Conservation (phyloP, 35 echinoderm and acorn worm genomes). For the Anneissia japonica region DNA sequence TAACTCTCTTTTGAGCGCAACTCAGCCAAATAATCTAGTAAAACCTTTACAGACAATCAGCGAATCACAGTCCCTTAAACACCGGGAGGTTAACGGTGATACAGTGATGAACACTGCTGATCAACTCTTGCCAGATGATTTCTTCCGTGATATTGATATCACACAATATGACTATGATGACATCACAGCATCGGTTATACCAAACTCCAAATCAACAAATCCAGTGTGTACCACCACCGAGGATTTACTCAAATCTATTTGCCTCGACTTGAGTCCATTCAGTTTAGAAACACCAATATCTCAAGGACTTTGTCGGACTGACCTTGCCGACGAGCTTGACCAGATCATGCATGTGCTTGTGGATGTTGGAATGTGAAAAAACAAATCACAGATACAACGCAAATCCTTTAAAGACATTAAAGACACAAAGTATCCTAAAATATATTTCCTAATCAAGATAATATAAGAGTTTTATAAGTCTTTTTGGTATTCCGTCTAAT, state of each 20-base stretch:
- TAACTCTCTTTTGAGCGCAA: neutral
- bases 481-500: neutral
- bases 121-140: slow-evolving; percentile 50
- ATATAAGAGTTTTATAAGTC: neutral
- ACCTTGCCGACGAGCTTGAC: slow-evolving; percentile 69
- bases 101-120: slow-evolving; percentile 38
- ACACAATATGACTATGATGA: slow-evolving; percentile 75
- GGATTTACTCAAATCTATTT: slow-evolving; percentile 49
- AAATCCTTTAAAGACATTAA: neutral
- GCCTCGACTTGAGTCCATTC: slow-evolving; percentile 21
- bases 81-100: slow-evolving; percentile 4
- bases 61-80: slow-evolving; percentile 2
- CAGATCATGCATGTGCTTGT: slow-evolving; percentile 85
- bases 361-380: slow-evolving; percentile 81
- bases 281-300: slow-evolving; percentile 14
- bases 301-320: slow-evolving; percentile 62
- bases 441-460: neutral
- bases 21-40: neutral
- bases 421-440: neutral
- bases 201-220: slow-evolving; percentile 21
- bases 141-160: slow-evolving; percentile 66
- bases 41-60: neutral
- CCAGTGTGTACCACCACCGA: slow-evolving; percentile 34
- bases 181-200: slow-evolving; percentile 27
- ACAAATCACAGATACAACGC: neutral